phyloP scores from a whole-genome alignment of 1,140 invertebrate genomes.

The Dryas iulia region DNA sequence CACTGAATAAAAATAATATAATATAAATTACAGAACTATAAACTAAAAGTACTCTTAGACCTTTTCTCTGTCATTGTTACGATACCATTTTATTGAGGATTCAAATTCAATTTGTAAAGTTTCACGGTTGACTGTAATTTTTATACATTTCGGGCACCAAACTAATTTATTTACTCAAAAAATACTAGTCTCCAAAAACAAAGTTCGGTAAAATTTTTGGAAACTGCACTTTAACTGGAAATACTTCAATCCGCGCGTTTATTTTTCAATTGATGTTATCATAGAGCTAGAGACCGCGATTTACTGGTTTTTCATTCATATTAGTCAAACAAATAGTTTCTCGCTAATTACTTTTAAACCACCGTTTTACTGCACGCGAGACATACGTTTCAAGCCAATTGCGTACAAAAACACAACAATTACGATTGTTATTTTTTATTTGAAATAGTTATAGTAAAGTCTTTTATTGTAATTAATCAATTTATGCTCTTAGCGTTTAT shows the following conservation, averaged over 20 bases:
- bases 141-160: background rate
- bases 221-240: conserved; percentile 7
- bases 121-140: background rate
- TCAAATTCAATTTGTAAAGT: background rate
- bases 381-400: conserved; percentile 41
- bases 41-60: background rate
- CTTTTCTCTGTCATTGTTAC: background rate
- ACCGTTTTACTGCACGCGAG: conserved; percentile 52
- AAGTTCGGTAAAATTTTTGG: background rate
- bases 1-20: background rate
- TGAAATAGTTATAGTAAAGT: background rate
- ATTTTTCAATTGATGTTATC: conserved; percentile 53
- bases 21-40: background rate
- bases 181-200: background rate
- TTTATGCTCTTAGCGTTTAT: background rate
- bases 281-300: conserved; percentile 24
- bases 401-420: conserved; percentile 38
- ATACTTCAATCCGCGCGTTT: conserved; percentile 31
- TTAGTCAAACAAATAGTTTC: conserved; percentile 53
- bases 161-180: conserved; percentile 5
- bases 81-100: background rate
- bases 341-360: conserved; percentile 53
- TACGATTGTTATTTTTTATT: conserved; percentile 13
- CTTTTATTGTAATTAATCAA: background rate
- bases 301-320: conserved; percentile 36